Evolutionary conservation across 2,113 vertebrate species (phyloP), one percentile per base, ranked within the genome.

Genomic region (Neogale vison): DNA sequence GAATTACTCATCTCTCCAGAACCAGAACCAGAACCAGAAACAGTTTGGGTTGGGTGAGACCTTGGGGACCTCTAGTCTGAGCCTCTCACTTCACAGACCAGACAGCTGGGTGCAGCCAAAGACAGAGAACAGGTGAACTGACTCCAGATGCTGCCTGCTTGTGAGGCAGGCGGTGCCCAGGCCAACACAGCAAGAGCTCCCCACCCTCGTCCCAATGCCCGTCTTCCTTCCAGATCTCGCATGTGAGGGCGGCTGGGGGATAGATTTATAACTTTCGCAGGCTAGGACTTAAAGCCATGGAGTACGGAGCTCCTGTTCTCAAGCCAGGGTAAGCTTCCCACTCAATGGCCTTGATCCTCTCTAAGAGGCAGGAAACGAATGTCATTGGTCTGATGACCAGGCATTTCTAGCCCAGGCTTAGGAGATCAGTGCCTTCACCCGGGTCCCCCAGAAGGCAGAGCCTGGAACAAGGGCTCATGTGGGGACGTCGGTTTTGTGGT

Each of bases 231-330:
- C 36, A 4, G 36, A 36, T 26, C 17, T 90, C 39, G 2, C 42
- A 9, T 47, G 76, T 83, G 39, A 67, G 55, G 59, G 79, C 42
- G 85, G 57, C 72, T 69, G n/a, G 90, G 63, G 80, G 9, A 84
- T 17, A 50, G 36, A 71, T 76, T 74, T n/a, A n/a, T 65, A 18
- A 76, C 95, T 88, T 79, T 74, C 69, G 67, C 88, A 61, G 82
- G 39, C 45, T 63, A n/a, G 61, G 55, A 63, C 55, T 72, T 76
- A 85, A 93, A 85, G 47, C 36, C 0, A 3, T 11, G 52, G 52
- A 55, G 17, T 55, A 55, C 0, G 17, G 18, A 17, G 26, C 15
- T 63, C 2, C 21, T 61, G 65, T 63, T 69, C 57, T 69, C 31
- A 0, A 55, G 18, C 31, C 3, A 1, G 29, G 55, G 2, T 50